phyloP scores from a whole-genome alignment of 2,888 invertebrate genomes.

The Fragum sueziense region DNA sequence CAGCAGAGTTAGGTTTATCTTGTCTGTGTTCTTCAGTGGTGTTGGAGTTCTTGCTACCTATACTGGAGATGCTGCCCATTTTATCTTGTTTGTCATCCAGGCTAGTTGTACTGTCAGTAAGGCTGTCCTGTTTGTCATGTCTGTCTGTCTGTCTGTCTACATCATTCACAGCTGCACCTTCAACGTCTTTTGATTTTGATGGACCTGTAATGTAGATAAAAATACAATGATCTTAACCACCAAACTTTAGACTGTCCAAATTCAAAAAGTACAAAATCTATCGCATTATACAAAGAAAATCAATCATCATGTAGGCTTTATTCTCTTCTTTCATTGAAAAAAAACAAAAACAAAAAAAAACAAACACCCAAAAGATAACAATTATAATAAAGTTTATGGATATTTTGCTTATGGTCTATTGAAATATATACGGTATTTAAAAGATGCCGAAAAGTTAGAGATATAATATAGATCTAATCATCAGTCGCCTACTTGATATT shows the following conservation, averaged over 20 bases:
- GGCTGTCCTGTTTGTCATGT: constrained; percentile 9
- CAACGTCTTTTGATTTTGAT: constrained; percentile 25
- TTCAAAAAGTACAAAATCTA: neutral
- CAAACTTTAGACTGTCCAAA: neutral
- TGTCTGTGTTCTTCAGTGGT: constrained; percentile 2
- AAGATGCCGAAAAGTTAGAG: too few species aligned
- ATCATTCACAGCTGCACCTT: neutral
- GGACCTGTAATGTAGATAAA: constrained; percentile 6
- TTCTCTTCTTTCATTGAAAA: neutral
- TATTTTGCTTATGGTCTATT: too few species aligned
- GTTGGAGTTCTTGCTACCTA: constrained; percentile 28
- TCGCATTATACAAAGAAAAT: too few species aligned
- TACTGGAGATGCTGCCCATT: constrained; percentile 37
- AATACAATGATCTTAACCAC: neutral
- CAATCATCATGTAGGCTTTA: too few species aligned
- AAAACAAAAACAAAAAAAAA: neutral
- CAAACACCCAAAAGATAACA: too few species aligned
- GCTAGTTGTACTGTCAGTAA: constrained; percentile 5
- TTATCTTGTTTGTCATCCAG: constrained; percentile 20
- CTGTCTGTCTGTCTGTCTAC: constrained; percentile 7
- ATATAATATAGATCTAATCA: too few species aligned
- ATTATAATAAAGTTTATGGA: too few species aligned
- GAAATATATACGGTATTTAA: too few species aligned
- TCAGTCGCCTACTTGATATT: too few species aligned
- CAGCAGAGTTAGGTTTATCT: too few species aligned